Conservation (phyloP, 2,888 invertebrate species). For the Eupithecia centaureata region DNA sequence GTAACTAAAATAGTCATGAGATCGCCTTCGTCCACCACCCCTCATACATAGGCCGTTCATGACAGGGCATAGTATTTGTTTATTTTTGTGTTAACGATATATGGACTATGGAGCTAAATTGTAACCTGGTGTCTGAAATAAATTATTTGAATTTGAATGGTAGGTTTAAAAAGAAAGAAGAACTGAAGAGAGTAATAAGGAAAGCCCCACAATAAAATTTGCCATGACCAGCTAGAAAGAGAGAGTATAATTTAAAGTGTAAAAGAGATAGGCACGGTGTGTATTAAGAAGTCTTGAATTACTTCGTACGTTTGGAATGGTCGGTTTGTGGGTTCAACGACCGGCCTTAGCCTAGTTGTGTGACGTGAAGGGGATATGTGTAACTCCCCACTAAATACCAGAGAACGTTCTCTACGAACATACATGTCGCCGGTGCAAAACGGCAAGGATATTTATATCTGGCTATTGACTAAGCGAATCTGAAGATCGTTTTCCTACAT, state of each 20-base stretch:
- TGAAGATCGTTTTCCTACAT: no score
- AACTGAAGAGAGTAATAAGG: not conserved
- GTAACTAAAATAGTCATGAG: no score
- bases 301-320: slow-evolving; percentile 35
- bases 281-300: slow-evolving; percentile 51
- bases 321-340: slow-evolving; percentile 66
- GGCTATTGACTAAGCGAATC: not conserved
- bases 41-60: no score
- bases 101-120: no score
- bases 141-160: no score
- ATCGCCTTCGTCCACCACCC: no score
- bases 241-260: not conserved
- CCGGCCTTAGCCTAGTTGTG: slow-evolving; percentile 81
- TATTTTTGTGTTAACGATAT: no score
- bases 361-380: slow-evolving; percentile 76
- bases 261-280: not conserved
- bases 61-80: no score
- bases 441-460: not conserved
- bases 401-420: slow-evolving; percentile 48
- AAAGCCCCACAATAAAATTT: not conserved
- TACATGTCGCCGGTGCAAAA: not conserved
- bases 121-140: no score
- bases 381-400: slow-evolving; percentile 61
- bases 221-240: not conserved
- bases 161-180: no score